Evolutionary conservation across 2,113 vertebrate genomes (phyloP).

Genomic region (Prionailurus viverrinus): DNA sequence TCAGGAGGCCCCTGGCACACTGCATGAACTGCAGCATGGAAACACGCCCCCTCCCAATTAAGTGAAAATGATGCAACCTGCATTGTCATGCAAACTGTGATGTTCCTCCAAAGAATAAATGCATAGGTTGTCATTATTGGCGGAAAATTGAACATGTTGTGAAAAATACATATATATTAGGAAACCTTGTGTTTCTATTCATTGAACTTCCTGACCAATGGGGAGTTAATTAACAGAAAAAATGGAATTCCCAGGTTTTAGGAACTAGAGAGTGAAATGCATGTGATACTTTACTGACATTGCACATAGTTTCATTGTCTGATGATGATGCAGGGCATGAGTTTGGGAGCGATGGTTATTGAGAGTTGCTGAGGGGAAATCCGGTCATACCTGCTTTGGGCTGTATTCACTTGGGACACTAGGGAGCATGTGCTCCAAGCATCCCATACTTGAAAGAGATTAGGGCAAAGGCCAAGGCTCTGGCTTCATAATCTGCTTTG

Average conservation of each 20-base stretch:
- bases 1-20: not conserved
- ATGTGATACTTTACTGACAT: not conserved
- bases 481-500: not conserved
- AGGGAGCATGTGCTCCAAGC: fast-evolving
- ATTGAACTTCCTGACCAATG: not conserved
- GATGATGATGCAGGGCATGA: not conserved
- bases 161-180: not conserved
- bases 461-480: not conserved
- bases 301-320: not conserved
- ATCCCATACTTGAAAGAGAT: not conserved
- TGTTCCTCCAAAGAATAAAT: not conserved
- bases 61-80: no score
- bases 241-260: not conserved
- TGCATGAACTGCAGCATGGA: not conserved
- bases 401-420: no score
- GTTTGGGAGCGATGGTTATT: not conserved
- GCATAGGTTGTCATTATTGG: not conserved
- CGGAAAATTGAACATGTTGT: not conserved
- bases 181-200: not conserved
- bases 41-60: no score
- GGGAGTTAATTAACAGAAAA: not conserved
- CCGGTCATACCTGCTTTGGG: not conserved
- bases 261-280: not conserved
- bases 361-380: not conserved
- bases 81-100: not conserved